Evolutionary conservation across 2,888 invertebrate species (phyloP), one percentile per base, ranked within the genome.

Genomic region (Agrochola macilenta): DNA sequence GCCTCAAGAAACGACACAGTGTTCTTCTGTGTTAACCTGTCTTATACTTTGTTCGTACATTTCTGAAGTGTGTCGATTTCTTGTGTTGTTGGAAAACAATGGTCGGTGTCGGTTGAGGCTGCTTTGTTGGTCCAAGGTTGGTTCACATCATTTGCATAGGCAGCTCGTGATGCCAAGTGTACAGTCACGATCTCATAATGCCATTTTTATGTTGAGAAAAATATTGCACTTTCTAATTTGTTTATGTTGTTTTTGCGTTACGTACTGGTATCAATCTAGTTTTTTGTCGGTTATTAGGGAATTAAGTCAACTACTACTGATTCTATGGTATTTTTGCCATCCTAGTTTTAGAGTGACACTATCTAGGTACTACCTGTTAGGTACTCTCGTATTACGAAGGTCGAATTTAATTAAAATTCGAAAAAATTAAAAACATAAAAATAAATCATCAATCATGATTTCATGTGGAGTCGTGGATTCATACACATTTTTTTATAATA

Each of bases 121-220:
- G 76, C 80, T 77, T 92, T 93, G 93, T 92, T 89, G 87, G 89
- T 81, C 85, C 93, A 95, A 95, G 95, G 94, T 93, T 93, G 92
- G 90, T 93, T 94, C 93, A 90, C 93, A 93, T 94, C 93, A 93
- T 94, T 94, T 94, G 93, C 93, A 94, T 93, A 82, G 76, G 87
- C 83, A 82, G 77, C 83, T 92, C 91, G 90, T 91, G 92, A 92
- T 91, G 86, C 89, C 92, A 92, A 93, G 90, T 89, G 87, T 92
- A 81, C 76, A 89, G 93, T 94, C 94, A 94, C 94, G 93, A 93
- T 87, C 87, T 89, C 88, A 88, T 92, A 91, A 92, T 92, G 91
- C 86, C 88, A 92, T 91, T 89, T 90, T 88, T 87, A 90, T 86
- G 85, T 88, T 79, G 69, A 74, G 79, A 79, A 72, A 84, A 87